Percentiles rank a stretch among this genome's conserved stretches.
These are phyloP conservation scores for Notocelia uddmanniana DNA, from an alignment of 2,888 invertebrate species.

Conservation along the genomic window DNA sequence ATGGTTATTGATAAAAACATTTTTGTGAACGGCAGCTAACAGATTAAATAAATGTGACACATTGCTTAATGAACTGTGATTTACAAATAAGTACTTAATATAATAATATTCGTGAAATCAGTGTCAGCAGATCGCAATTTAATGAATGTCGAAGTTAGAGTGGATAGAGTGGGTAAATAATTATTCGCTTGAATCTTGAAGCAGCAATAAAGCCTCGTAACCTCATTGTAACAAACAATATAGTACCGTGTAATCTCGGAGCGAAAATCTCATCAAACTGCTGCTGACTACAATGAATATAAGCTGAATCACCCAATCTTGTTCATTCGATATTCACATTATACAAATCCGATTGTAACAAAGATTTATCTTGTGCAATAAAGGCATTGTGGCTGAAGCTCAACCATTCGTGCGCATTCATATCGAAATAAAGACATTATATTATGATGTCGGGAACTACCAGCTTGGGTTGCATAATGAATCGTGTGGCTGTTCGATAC, in stretches of 20 bases:
- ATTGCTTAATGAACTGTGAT: not conserved
- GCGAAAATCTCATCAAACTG: conserved; percentile 53
- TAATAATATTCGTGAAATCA: conserved; percentile 4
- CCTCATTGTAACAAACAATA: conserved; percentile 42
- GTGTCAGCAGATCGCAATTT: conserved; percentile 6
- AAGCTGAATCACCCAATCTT: conserved; percentile 62
- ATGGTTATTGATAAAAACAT: not conserved
- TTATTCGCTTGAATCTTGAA: conserved; percentile 29
- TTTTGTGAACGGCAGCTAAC: not conserved
- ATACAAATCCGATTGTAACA: conserved; percentile 70
- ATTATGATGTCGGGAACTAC: conserved; percentile 54
- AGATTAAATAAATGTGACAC: not conserved
- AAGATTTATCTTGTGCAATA: conserved; percentile 73
- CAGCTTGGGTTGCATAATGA: conserved; percentile 50
- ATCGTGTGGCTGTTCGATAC: conserved; percentile 47
- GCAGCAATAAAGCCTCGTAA: conserved; percentile 29
- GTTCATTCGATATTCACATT: conserved; percentile 69
- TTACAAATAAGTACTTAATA: not conserved
- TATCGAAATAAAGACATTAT: conserved; percentile 65
- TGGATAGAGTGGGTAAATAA: conserved; percentile 28
- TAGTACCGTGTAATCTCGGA: conserved; percentile 54
- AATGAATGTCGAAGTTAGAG: conserved; percentile 20
- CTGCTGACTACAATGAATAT: conserved; percentile 57
- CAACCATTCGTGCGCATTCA: conserved; percentile 56
- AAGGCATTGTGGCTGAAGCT: conserved; percentile 62